Base-by-base conservation (phyloP, 2,113 vertebrate species). In the Silurus meridionalis region DNA sequence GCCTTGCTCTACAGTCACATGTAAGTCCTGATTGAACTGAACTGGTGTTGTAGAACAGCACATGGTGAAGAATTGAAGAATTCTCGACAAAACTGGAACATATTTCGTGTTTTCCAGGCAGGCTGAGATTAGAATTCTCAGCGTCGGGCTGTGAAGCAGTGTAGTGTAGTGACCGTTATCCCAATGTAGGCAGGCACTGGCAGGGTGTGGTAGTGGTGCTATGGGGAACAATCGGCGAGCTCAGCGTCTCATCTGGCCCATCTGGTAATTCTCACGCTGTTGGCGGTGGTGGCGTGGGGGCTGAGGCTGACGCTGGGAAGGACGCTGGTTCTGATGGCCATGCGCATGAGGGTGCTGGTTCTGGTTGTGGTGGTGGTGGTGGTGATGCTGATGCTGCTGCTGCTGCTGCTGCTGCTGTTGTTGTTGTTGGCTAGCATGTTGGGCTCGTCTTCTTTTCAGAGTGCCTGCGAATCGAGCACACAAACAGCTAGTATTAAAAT, bases 221-320 rank as follows among this genome's bases (percentile, higher is more conserved):
- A 48, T 50, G n/a, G 28, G 61, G 52, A 19, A 6, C 48, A 48
- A 37, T 19, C 17, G 10, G 5, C 85, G 91, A 92, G 84, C 92
- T 97, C 95, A 99, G 93, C 97, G 98, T 95, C 98, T 96, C 97
- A 99, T 97, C 93, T 99, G 98, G 92, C 98, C 98, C 97, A 99
- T 99, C 91, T 99, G 98, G 90, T 99, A 99, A 93, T 96, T 98
- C 93, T 99, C 98, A 77, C 98, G 93, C 83, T 97, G 96, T 90
- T 95, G 94, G 91, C 97, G 95, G 94, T 97, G 93, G 93, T 95
- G 97, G 84, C 97, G 95, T 90, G 95, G 97, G 0, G 97, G 97
- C 88, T 97, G 97, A 71, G 97, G 96, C 91, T 96, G 94, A 28
- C 92, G 90, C 89, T 92, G 93, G 21, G 91, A 91, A 84, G 87